A percentile compares a stretch with the other conserved stretches of the same genome.
phyloP scores from a whole-genome alignment of 1,140 invertebrate species.

The Drosophila equinoxialis region DNA sequence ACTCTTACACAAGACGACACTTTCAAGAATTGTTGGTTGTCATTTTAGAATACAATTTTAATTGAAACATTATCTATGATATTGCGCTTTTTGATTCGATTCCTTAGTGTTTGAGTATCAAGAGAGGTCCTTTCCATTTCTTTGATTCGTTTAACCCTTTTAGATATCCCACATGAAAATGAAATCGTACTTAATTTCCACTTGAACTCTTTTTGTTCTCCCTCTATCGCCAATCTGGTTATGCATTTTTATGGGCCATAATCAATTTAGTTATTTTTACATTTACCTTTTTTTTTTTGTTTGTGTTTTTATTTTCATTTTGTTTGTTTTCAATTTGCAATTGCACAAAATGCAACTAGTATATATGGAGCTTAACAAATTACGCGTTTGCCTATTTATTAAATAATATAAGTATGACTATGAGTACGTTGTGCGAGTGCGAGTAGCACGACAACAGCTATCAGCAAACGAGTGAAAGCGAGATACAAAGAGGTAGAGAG shows the following conservation, averaged over 20 bases:
- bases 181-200: not conserved
- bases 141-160: not conserved
- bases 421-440: not conserved
- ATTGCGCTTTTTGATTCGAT: no score
- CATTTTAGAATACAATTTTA: no score
- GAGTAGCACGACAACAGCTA: not conserved
- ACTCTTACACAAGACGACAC: not conserved
- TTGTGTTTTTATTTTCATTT: not conserved
- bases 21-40: no score
- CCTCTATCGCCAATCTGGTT: not conserved
- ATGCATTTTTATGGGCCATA: slow-evolving; percentile 8
- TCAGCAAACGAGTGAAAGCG: not conserved
- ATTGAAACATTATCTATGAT: no score
- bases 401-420: slow-evolving; percentile 15
- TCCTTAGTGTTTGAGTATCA: no score
- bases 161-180: not conserved
- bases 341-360: slow-evolving; percentile 12
- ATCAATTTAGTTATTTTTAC: slow-evolving; percentile 11
- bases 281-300: not conserved
- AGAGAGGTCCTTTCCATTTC: no score
- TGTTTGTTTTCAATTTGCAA: slow-evolving; percentile 13
- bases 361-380: slow-evolving; percentile 12
- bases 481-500: not conserved
- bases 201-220: not conserved
- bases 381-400: slow-evolving; percentile 12